Percentiles rank a stretch among this genome's conserved stretches.
phyloP scores from a whole-genome alignment of 2,888 invertebrate genomes.

The Coelopa pilipes region DNA sequence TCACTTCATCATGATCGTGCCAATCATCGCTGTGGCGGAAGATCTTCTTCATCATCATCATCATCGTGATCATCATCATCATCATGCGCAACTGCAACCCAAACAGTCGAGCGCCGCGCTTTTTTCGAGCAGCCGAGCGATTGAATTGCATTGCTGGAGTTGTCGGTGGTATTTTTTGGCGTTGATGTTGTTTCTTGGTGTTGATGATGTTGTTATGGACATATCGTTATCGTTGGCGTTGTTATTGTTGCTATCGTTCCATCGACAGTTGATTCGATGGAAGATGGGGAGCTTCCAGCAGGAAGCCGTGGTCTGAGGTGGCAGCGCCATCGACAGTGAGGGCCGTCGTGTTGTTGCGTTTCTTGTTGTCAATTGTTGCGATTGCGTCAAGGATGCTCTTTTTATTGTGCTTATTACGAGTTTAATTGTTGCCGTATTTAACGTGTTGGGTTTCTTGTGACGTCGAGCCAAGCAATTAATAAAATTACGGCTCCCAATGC shows the following conservation, averaged over 20 bases:
- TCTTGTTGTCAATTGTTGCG: background rate
- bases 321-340: background rate
- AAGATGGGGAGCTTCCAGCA: background rate
- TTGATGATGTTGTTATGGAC: conserved; percentile 3
- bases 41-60: no score
- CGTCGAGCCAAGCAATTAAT: background rate
- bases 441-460: background rate
- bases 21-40: no score
- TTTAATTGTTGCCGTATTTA: background rate
- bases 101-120: background rate
- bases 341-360: background rate
- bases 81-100: no score
- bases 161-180: background rate
- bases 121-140: background rate
- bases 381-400: conserved; percentile 9
- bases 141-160: background rate
- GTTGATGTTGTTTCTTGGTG: background rate
- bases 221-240: background rate
- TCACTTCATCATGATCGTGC: no score
- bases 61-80: no score
- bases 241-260: background rate
- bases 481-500: background rate
- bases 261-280: background rate
- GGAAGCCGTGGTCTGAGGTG: background rate
- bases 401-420: background rate